phyloP scores from a whole-genome alignment of 2,888 invertebrate species.

The Cephonodes hylas region DNA sequence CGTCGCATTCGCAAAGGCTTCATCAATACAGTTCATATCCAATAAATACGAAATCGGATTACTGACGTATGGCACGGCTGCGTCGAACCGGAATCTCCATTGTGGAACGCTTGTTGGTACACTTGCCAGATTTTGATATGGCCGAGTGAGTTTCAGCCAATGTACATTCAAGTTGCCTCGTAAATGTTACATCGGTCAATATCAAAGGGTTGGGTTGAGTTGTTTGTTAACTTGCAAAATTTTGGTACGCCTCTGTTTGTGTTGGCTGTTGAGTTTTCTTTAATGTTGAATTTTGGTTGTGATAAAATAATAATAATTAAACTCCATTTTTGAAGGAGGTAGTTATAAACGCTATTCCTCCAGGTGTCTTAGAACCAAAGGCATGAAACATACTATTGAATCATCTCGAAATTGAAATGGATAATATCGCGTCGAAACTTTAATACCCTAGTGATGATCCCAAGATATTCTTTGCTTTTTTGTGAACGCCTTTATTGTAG shows the following conservation, averaged over 20 bases:
- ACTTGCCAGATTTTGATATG: constrained; percentile 7
- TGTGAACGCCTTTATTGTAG: too few relatives aligned
- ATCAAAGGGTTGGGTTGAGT: neutral
- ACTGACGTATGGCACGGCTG: neutral
- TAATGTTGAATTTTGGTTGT: neutral
- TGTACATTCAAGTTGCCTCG: constrained; percentile 1
- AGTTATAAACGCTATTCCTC: too few relatives aligned
- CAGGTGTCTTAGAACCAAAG: too few relatives aligned
- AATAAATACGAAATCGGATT: constrained; percentile 13
- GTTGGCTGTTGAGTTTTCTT: neutral
- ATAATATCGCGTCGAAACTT: too few relatives aligned
- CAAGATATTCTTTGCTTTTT: too few relatives aligned
- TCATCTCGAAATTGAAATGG: too few relatives aligned
- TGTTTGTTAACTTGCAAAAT: neutral
- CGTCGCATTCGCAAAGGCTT: neutral
- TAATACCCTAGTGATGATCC: too few relatives aligned
- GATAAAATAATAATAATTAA: too few relatives aligned
- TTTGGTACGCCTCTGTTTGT: neutral
- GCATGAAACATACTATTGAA: too few relatives aligned
- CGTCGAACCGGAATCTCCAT: neutral
- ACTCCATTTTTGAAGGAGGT: too few relatives aligned
- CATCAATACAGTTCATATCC: neutral
- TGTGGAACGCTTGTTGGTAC: neutral
- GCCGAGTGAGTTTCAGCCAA: neutral
- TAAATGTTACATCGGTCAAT: neutral